Base-by-base conservation (phyloP, 1,140 invertebrate genomes). In the Potamilus streckersoni region DNA sequence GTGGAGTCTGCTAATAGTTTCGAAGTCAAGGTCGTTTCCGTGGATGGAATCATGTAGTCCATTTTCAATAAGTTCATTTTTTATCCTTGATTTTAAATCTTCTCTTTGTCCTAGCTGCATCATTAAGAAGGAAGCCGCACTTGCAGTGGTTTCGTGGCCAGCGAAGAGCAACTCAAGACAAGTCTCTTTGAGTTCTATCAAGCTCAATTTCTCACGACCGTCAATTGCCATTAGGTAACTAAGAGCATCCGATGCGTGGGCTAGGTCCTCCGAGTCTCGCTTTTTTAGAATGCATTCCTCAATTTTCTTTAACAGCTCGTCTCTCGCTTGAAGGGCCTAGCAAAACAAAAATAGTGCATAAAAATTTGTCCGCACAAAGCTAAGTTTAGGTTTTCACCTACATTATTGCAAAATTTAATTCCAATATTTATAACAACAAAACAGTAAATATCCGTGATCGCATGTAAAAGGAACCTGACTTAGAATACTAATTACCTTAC, bases 121-220 rank as follows among this genome's bases (percentile, higher is more conserved):
- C n/a, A 86, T 38, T 16, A 69, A 61, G 23, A 55, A 70, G 20
- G 73, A 78, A 11, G 80, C 19, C 12, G 80, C 77, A 23, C 81
- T 79, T 3, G 84, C 71, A 5, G 74, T 72, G 38, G 81, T 83
- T 55, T 62, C 77, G 55, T 73, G 73, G 19, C 79, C 76, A 59
- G 83, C 83, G 31, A 86, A 74, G 56, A 84, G 59, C 49, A 83
- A 58, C 19, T 79, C 82, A 2, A 83, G 56, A 0, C 67, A 56
- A 57, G 73, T 71, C 66, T 84, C 82, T 27, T 78, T 66, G 27
- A 82, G 73, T 64, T 68, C 60, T 19, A 56, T 19, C 13, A n/a
- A 61, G 27, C 58, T 20, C 20, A 68, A 31, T 13, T 56, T 61
- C 15, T 49, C 38, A 6, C 4, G 2, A 49, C 38, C 38, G 38